Evolutionary conservation across 2,888 invertebrate species (phyloP).

Genomic region (Ormyrus labotus): DNA sequence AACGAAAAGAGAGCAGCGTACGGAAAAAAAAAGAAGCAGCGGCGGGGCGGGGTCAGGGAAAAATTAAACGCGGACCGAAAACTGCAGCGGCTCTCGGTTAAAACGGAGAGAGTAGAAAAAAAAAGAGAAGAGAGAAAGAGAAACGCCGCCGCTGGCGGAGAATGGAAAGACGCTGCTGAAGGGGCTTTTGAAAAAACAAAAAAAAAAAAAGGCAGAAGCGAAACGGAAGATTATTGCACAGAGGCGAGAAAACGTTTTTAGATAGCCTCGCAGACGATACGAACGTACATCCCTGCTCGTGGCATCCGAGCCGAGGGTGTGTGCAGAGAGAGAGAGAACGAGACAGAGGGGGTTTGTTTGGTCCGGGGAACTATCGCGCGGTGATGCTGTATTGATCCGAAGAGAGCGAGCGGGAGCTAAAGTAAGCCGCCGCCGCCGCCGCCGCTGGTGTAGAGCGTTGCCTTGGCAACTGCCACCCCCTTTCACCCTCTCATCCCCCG

Average conservation of each 20-base stretch:
- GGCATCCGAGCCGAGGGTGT: slow-evolving; percentile 34
- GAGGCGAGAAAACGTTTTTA: slow-evolving; percentile 54
- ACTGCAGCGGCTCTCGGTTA: no score
- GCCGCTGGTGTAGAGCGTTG: slow-evolving; percentile 70
- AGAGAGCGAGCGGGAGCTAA: slow-evolving; percentile 68
- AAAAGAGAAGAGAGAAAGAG: slow-evolving; percentile 1
- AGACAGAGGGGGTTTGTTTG: slow-evolving; percentile 67
- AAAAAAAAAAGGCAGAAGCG: not conserved
- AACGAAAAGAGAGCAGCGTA: slow-evolving; percentile 26
- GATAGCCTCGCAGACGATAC: slow-evolving; percentile 31
- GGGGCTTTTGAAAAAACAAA: not conserved
- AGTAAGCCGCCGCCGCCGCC: slow-evolving; percentile 68
- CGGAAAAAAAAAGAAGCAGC: slow-evolving; percentile 6
- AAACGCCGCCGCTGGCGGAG: not conserved
- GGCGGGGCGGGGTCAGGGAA: no score
- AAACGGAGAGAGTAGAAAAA: not conserved
- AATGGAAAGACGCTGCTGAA: not conserved
- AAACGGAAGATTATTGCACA: slow-evolving; percentile 45
- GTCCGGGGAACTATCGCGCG: slow-evolving; percentile 69
- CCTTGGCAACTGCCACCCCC: slow-evolving; percentile 70
- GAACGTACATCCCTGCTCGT: slow-evolving; percentile 38
- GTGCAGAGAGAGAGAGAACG: slow-evolving; percentile 22
- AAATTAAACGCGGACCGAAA: no score
- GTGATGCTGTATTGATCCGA: slow-evolving; percentile 75
- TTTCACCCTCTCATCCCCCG: slow-evolving; percentile 19